A percentile compares a stretch with the other conserved stretches of the same genome.
These are phyloP conservation scores for Sphyrna mokarran DNA, from an alignment of 2,113 vertebrate species.

Conservation along the genomic window DNA sequence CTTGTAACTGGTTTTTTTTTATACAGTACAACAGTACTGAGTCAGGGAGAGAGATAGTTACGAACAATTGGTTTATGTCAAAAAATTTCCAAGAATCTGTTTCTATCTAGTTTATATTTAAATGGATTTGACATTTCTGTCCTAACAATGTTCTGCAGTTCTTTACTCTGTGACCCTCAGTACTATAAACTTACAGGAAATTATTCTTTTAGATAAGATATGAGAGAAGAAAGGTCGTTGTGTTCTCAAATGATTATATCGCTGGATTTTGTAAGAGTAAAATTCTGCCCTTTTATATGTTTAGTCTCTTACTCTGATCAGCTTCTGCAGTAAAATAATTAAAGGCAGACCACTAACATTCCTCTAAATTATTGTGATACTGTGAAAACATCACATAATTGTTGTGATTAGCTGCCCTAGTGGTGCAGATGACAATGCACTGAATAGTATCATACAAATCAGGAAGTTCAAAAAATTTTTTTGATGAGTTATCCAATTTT, in stretches of 20 bases:
- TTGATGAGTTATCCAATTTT: not conserved
- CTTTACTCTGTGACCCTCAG: not conserved
- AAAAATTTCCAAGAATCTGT: not conserved
- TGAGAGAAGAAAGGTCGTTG: not conserved
- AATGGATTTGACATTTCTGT: constrained; percentile 30
- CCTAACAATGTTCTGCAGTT: constrained; percentile 1
- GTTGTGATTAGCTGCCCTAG: not conserved
- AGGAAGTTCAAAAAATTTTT: not conserved
- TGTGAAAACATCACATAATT: not conserved
- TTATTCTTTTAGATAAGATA: not conserved
- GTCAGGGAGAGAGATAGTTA: not conserved
- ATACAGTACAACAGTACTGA: too few species aligned
- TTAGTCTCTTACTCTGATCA: not conserved
- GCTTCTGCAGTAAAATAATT: not conserved
- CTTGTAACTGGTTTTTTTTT: not conserved
- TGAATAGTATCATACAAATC: not conserved
- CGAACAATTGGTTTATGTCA: not conserved
- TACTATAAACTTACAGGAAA: constrained; percentile 8
- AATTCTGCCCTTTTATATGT: not conserved
- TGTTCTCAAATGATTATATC: not conserved
- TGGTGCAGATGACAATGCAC: not conserved
- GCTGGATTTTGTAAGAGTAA: not conserved
- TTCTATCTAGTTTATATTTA: constrained; percentile 4
- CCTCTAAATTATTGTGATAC: not conserved
- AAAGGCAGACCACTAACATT: not conserved